Conservation (phyloP, 2,888 invertebrate species). For the Nephrotoma appendiculata region DNA sequence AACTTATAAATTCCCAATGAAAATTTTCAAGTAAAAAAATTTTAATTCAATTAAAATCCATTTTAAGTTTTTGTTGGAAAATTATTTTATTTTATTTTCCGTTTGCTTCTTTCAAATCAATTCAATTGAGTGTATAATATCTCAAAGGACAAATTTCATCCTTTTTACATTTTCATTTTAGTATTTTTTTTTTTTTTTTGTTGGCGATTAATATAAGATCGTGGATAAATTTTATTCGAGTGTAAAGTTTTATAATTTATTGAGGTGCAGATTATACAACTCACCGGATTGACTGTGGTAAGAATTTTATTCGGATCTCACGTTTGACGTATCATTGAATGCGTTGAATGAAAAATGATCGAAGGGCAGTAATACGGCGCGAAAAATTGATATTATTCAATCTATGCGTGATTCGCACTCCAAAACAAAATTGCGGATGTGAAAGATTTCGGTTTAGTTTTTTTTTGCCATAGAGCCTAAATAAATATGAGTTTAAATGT, state of each 20-base stretch:
- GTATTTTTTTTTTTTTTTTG: neutral
- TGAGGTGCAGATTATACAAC: too few relatives aligned
- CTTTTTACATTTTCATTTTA: neutral
- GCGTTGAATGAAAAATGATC: too few relatives aligned
- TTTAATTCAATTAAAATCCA: neutral
- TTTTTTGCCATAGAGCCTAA: too few relatives aligned
- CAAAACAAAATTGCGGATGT: too few relatives aligned
- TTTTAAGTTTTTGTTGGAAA: neutral
- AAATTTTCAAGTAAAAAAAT: neutral
- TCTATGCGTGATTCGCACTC: too few relatives aligned
- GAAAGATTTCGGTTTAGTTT: too few relatives aligned
- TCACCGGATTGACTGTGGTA: too few relatives aligned
- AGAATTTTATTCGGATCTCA: too few relatives aligned
- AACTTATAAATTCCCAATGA: neutral
- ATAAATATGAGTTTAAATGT: too few relatives aligned
- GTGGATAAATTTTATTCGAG: neutral
- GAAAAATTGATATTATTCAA: too few relatives aligned
- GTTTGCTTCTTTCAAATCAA: neutral
- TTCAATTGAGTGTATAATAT: constrained; percentile 5
- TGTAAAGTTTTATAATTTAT: neutral
- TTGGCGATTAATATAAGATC: neutral
- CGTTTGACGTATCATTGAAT: too few relatives aligned
- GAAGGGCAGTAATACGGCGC: too few relatives aligned
- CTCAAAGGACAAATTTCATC: constrained; percentile 5
- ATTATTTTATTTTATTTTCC: neutral